Base-by-base conservation (phyloP, 2,113 vertebrate genomes). In the Tichodroma muraria region DNA sequence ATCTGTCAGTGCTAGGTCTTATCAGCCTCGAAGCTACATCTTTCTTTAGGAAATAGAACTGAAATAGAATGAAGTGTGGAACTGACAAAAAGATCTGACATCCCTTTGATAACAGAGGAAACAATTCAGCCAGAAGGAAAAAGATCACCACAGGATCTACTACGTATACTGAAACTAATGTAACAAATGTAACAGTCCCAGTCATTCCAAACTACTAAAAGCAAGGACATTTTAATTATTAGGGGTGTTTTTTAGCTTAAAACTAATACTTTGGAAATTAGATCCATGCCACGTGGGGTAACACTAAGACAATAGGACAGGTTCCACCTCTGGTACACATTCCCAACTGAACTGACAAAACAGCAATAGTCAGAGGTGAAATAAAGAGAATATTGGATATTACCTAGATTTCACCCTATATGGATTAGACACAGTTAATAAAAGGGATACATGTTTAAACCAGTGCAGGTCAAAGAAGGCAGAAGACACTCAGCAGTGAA, bases 21-120 rank as follows among this genome's bases (percentile, higher is more conserved):
- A 89, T 53, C 77, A 95, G 72, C 61, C 86, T 92, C 15, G 12
- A 69, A 79, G 61, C 20, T n/a, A 19, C 6, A 28, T 60, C 54
- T 68, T 93, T 66, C 72, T 87, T 63, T 54, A 80, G 38, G 42
- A 79, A 72, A 69, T 3, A 11, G 15, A 94, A 82, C 57, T 61
- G 61, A 87, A 79, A 13, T 25, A 70, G 85, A 89, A 85, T 66
- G 50, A 89, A 94, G 88, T 37, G 80, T 15, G 77, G 59, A 89
- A 47, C 63, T 77, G 81, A 77, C 42, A 77, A n/a, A 83, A 83
- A 61, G 21, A 93, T 60, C 33, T 59, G 19, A 73, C 23, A 44
- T 57, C 16, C 28, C n/a, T 71, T 63, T 79, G 57, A 47, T 33
- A 93, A 89, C 28, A 47, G 8, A 83, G 42, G 35, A 85, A 87